Percentiles rank a stretch among this genome's conserved stretches.
Conservation (phyloP, 2,113 vertebrate genomes). For the Ophthalmolycus amberensis region DNA sequence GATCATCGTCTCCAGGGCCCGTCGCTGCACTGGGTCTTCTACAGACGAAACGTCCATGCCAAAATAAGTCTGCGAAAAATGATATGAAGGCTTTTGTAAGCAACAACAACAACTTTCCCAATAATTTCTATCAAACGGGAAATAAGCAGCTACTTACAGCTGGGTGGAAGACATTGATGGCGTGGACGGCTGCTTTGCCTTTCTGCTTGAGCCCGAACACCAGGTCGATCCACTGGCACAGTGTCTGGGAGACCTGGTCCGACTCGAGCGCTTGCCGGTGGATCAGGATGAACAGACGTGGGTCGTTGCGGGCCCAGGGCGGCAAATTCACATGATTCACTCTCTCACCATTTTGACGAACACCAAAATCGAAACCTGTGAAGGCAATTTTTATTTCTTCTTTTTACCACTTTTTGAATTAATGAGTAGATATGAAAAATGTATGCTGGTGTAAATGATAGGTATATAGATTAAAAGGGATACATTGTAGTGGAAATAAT, state of each 20-base stretch:
- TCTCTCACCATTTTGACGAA: slow-evolving; percentile 96
- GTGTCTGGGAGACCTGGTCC: slow-evolving; percentile 95
- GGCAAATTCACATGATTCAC: slow-evolving; percentile 98
- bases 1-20: slow-evolving; percentile 98
- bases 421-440: background rate
- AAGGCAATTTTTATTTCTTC: background rate
- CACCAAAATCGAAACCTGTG: slow-evolving; percentile 97
- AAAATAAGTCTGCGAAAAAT: slow-evolving; percentile 91
- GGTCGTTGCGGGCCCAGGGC: slow-evolving; percentile 96
- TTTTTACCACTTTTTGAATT: background rate
- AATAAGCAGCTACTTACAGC: slow-evolving; percentile 85
- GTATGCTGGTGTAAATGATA: background rate
- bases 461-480: background rate
- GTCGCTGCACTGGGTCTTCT: slow-evolving; percentile 96
- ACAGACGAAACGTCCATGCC: slow-evolving; percentile 99
- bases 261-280: slow-evolving; percentile 97
- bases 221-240: slow-evolving; percentile 98
- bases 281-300: slow-evolving; percentile 95
- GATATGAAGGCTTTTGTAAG: background rate
- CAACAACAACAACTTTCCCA: background rate
- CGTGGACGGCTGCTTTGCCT: slow-evolving; percentile 95
- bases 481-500: slow-evolving; percentile 19
- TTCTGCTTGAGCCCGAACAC: slow-evolving; percentile 99
- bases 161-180: slow-evolving; percentile 99
- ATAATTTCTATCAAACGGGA: background rate